A percentile compares a stretch with the other conserved stretches of the same genome.
These are phyloP conservation scores for Crocallis elinguaria DNA, from an alignment of 2,888 invertebrate genomes.

Conservation along the genomic window DNA sequence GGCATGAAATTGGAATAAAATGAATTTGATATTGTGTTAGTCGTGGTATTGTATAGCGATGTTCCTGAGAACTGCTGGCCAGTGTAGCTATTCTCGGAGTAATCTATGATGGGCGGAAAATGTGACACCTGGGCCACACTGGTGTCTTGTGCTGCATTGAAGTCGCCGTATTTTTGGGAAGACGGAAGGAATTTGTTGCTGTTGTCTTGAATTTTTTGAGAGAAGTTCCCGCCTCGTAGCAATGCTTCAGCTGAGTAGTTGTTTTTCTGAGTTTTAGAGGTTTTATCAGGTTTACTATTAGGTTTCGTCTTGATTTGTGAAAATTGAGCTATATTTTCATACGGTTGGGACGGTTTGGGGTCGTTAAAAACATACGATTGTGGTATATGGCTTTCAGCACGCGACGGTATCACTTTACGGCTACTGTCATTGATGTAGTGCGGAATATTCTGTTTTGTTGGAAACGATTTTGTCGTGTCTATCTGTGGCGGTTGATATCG, in stretches of 20 bases:
- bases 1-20: slow-evolving; percentile 80
- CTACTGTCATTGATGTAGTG: slow-evolving; percentile 60
- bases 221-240: slow-evolving; percentile 68
- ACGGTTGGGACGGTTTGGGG: slow-evolving; percentile 60
- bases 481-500: slow-evolving; percentile 62
- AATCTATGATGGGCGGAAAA: slow-evolving; percentile 76
- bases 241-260: slow-evolving; percentile 78
- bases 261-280: slow-evolving; percentile 68
- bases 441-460: slow-evolving; percentile 61
- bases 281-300: slow-evolving; percentile 67
- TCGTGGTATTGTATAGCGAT: slow-evolving; percentile 73
- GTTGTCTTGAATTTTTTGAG: slow-evolving; percentile 68
- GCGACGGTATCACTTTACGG: slow-evolving; percentile 61
- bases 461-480: slow-evolving; percentile 56
- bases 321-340: slow-evolving; percentile 66
- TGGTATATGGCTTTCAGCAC: slow-evolving; percentile 62
- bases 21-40: slow-evolving; percentile 77
- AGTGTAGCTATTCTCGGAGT: slow-evolving; percentile 71
- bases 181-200: slow-evolving; percentile 64
- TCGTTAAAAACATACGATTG: slow-evolving; percentile 74
- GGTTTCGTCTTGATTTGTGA: slow-evolving; percentile 62
- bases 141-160: slow-evolving; percentile 64
- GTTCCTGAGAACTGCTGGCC: slow-evolving; percentile 77
- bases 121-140: slow-evolving; percentile 79
- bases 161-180: slow-evolving; percentile 73